Evolutionary conservation across 1,140 invertebrate genomes (phyloP), one percentile per base, ranked within the genome.

Genomic region (Sitobion miscanthi): DNA sequence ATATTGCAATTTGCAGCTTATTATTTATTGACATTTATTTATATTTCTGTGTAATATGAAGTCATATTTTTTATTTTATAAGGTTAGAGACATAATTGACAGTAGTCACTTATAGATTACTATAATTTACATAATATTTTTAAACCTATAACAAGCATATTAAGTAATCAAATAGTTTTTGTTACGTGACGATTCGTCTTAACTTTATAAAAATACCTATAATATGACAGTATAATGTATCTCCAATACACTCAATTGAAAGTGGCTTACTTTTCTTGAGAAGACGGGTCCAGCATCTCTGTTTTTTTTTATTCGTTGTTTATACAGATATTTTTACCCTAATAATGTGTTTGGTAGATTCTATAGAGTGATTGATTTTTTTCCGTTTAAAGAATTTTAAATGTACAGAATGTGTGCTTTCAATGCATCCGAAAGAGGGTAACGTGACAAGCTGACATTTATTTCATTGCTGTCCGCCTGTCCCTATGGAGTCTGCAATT

Each of bases 361-460:
- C 21, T 42, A 83, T 83, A 38, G 38, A 85, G 38, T 85, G 38
- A 42, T 42, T 42, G 38, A 42, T 85, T 42, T 86, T 86, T 86
- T 86, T 30, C 45, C n/a, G 17, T 54, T 54, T n/a, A 54, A 54
- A 35, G 23, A 38, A 35, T 52, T 89, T 54, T 23, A 54, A 88
- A 88, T 35, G 17, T 88, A 52, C 2, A 8, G 17, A 88, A 88
- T 30, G n/a, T 47, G 23, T 30, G 21, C 42, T 86, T 86, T 86
- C 83, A 47, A 86, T 88, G 20, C 35, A 54, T 8, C 49, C 47
- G 8, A 54, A 25, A 54, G n/a, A 86, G 42, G 20, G 49, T 89
- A 54, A 89, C 49, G 35, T 89, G 47, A 89, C 49, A 89, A 89
- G 47, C 49, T 52, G 49, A 89, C 87, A 52, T 89, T 54, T 54